Percentiles rank a stretch among this genome's conserved stretches.
phyloP scores from a whole-genome alignment of 2,888 invertebrate genomes.

The Actias luna region DNA sequence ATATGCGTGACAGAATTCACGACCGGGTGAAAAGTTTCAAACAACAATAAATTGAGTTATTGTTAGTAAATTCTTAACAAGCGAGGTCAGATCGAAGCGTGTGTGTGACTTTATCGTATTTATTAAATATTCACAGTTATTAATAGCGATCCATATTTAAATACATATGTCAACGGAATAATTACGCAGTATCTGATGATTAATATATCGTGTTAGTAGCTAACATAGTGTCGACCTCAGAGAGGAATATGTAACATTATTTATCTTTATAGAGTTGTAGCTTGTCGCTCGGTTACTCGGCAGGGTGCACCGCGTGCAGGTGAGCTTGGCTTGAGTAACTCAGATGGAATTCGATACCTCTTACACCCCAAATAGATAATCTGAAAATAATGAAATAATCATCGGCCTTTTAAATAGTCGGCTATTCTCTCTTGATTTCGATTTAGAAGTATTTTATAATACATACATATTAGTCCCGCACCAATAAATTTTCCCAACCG shows the following conservation, averaged over 20 bases:
- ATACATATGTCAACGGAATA: neutral
- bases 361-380: no score
- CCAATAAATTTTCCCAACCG: constrained; percentile 2
- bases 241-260: no score
- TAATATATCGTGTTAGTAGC: neutral
- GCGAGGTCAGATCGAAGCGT: constrained; percentile 35
- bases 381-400: no score
- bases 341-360: no score
- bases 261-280: no score
- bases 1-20: constrained; percentile 35
- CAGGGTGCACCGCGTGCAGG: no score
- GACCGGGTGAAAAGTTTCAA: constrained; percentile 37
- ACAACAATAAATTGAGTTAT: constrained; percentile 40
- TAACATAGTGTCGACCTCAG: neutral
- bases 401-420: no score
- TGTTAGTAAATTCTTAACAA: constrained; percentile 37
- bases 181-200: neutral
- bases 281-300: no score
- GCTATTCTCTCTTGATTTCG: neutral
- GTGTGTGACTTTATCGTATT: constrained; percentile 14
- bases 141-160: neutral
- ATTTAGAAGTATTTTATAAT: neutral
- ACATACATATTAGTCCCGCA: neutral
- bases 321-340: no score
- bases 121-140: constrained; percentile 13